Evolutionary conservation across 1,140 invertebrate genomes (phyloP), one percentile per base, ranked within the genome.

Genomic region (Drosophila sp.): DNA sequence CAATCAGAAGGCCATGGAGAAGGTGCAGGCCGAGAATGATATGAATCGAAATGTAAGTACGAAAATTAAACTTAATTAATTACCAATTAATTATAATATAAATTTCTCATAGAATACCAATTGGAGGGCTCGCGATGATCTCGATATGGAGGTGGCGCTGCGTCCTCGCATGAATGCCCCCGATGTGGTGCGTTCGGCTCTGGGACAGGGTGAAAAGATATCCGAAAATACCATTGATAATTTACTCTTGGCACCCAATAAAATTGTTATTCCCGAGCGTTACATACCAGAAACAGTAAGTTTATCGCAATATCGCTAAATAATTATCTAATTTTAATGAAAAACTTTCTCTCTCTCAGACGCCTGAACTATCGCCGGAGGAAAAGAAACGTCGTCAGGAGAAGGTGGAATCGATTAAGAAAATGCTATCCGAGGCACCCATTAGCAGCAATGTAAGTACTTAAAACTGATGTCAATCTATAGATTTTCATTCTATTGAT

Each of bases 351-450:
- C 4, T 10, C 3, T 1, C 23, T 47, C 90, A 95, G 95, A 94
- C 94, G 61, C 96, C 96, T 66, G 95, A 97, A 91, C 90, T 97
- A 23, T 96, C 96, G 8, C 95, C 95, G 1, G 96, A 97, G 85
- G 97, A 98, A 85, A 95, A 96, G 86, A 94, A 96, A 68, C 95
- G 96, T 72, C 93, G 97, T 8, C 93, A 95, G 77, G 95, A 97
- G 85, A 98, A 98, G 93, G 97, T 97, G 1, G 97, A 98, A 85
- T 96, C 96, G 23, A 98, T 98, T 63, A 96, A 97, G 82, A 97
- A 97, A 92, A 97, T 98, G 96, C 93, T 98, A 4, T 95, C 96
- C 1, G 95, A 96, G 90, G 94, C 94, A 1, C 93, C 71, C 82
- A 92, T 81, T 80, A 94, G 87, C 91, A 92, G 66, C 93, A 94